These are phyloP conservation scores for Luidia sarsii DNA, from an alignment of 53 echinoderm and acorn worm species.

Conservation along the genomic window DNA sequence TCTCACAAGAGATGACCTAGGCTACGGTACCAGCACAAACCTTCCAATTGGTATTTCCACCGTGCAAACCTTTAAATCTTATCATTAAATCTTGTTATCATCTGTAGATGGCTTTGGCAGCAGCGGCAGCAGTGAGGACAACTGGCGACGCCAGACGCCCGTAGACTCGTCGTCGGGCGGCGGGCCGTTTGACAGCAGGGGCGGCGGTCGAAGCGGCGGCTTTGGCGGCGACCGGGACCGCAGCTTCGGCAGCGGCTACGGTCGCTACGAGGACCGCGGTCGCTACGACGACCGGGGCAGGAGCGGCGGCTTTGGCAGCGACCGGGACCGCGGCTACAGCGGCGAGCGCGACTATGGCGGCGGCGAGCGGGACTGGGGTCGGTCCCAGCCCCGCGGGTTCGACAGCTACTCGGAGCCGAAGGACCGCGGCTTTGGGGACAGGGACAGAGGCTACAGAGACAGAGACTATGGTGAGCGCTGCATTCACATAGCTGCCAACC, in stretches of 20 bases:
- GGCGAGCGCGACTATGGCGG: slow-evolving; percentile 58
- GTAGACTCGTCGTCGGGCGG: background rate
- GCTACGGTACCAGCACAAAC: too few species aligned
- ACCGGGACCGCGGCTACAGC: slow-evolving; percentile 55
- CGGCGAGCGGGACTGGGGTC: too few species aligned
- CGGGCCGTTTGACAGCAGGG: slow-evolving; percentile 29
- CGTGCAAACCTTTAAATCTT: too few species aligned
- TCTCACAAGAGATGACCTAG: too few species aligned
- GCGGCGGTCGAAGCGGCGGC: slow-evolving; percentile 45
- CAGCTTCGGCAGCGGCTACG: slow-evolving; percentile 40
- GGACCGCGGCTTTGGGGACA: slow-evolving; percentile 23
- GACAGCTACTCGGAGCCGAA: slow-evolving; percentile 23
- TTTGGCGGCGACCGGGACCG: slow-evolving; percentile 40
- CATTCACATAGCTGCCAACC: too few species aligned
- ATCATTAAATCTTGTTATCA: too few species aligned
- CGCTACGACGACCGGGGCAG: slow-evolving; percentile 20
- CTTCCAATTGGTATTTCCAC: too few species aligned
- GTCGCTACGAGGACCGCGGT: slow-evolving; percentile 15
- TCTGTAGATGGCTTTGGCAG: slow-evolving; percentile 25
- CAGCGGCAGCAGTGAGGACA: slow-evolving; percentile 25
- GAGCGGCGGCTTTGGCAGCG: slow-evolving; percentile 13
- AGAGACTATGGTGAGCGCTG: slow-evolving; percentile 26
- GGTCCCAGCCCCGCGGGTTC: slow-evolving; percentile 33
- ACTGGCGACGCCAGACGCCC: slow-evolving; percentile 1
- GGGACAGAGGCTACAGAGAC: slow-evolving; percentile 42